Evolutionary conservation across 2,888 invertebrate species (phyloP).

Genomic region (Tetheella fluctuosa): DNA sequence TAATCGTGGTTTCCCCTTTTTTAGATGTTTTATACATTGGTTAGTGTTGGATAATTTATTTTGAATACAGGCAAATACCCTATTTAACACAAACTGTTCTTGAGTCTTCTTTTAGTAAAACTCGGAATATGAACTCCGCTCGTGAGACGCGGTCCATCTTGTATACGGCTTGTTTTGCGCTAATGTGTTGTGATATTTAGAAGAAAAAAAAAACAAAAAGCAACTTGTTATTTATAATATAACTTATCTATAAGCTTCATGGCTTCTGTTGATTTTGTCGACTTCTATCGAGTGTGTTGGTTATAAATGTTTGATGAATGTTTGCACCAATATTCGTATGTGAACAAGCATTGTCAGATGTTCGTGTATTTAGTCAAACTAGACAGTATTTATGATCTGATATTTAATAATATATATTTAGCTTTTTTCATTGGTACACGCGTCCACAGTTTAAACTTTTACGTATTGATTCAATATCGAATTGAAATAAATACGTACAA

Average conservation of each 20-base stretch:
- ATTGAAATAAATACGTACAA: too few relatives aligned
- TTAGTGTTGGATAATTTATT: too few relatives aligned
- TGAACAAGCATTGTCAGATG: constrained; percentile 22
- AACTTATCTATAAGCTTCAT: constrained; percentile 51
- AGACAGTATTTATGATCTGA: constrained; percentile 41
- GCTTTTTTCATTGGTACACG: constrained; percentile 24
- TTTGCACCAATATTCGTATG: constrained; percentile 35
- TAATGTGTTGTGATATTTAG: constrained; percentile 75
- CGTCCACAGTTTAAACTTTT: not conserved
- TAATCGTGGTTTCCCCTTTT: too few relatives aligned
- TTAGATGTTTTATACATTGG: too few relatives aligned
- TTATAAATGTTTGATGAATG: constrained; percentile 39
- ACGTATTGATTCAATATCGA: not conserved
- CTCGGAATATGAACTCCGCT: too few relatives aligned
- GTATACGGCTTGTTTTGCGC: constrained; percentile 74
- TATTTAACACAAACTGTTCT: too few relatives aligned
- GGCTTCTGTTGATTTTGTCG: constrained; percentile 69
- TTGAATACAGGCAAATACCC: too few relatives aligned
- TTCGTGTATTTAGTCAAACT: constrained; percentile 45
- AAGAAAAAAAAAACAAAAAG: constrained; percentile 18
- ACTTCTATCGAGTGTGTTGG: constrained; percentile 49
- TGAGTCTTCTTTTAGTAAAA: too few relatives aligned
- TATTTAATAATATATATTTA: constrained; percentile 37
- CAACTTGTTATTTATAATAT: constrained; percentile 48
- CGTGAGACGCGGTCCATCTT: constrained; percentile 30